A percentile compares a stretch with the other conserved stretches of the same genome.
phyloP scores from a whole-genome alignment of 2,797 vertebrate species.

The Pangasius macronema region DNA sequence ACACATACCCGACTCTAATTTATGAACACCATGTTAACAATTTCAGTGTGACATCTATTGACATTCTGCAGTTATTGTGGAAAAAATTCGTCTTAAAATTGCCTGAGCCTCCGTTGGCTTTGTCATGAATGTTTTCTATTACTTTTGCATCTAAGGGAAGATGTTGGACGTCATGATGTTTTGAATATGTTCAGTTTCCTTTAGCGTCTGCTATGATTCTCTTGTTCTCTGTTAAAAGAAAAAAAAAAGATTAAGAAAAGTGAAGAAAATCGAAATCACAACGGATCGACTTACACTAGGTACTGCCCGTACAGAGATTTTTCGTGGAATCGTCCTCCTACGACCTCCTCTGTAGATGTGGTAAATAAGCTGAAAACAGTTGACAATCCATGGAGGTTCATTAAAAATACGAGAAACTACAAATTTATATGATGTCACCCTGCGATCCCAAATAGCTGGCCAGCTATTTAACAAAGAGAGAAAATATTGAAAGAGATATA shows the following conservation, averaged over 20 bases:
- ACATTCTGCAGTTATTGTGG: constrained; percentile 21
- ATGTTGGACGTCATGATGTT: not conserved
- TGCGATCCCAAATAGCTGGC: not conserved
- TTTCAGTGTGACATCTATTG: constrained; percentile 18
- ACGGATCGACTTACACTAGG: too few species aligned
- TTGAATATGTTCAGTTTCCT: not conserved
- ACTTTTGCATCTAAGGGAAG: not conserved
- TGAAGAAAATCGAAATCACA: too few species aligned
- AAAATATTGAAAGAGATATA: constrained; percentile 34
- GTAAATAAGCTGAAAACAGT: not conserved
- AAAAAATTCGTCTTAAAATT: not conserved
- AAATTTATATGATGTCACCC: not conserved
- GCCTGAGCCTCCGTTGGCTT: not conserved
- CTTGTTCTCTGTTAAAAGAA: not conserved
- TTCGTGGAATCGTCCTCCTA: too few species aligned
- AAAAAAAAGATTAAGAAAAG: not conserved
- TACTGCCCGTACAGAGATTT: too few species aligned
- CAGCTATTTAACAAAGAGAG: not conserved
- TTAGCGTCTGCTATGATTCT: not conserved
- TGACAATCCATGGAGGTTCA: too few species aligned
- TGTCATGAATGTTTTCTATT: not conserved
- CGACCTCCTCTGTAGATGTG: not conserved
- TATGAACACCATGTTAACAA: not conserved
- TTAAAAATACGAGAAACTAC: not conserved
- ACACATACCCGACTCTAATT: not conserved